Base-by-base conservation (phyloP, 2,888 invertebrate genomes). In the Alentia gelatinosa region DNA sequence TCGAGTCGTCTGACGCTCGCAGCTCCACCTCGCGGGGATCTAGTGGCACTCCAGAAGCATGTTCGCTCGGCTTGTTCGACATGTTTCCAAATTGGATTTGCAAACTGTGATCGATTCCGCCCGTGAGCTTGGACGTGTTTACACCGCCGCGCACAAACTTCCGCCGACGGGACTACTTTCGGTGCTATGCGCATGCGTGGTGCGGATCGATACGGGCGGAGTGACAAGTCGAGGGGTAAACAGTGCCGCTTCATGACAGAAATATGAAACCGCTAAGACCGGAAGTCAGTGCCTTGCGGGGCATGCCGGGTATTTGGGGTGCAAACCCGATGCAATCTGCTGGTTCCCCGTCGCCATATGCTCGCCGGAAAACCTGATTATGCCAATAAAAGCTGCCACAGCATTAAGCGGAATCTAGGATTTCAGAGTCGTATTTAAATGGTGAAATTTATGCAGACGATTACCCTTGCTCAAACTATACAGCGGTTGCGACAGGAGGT, bases 81-180 rank as follows among this genome's bases (percentile, higher is more conserved):
- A 83, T 83, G 83, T 83, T 83, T 86, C 86, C 86, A 86, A 86
- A 86, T 86, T 86, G 86, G 86, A 86, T 86, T 86, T 86, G 50
- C 47, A 47, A 86, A 86, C 33, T 50, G 19, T 42, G 47, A 86
- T 86, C 86, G 86, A 86, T 86, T 35, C 39, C 30, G 47, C 26
- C 30, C n/a, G 86, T 15, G 47, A 9, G 15, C 39, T 12, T 47
- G 86, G 86, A 47, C 26, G 42, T 86, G 50, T 86, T 86, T 86
- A 47, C 30, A 15, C 83, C 86, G 9, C 42, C 30, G 42, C 47
- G 47, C n/a, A 42, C 42, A 3, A 86, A 86, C 42, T 47, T 86
- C 47, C 86, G 42, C 7, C 0, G 86, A 26, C 30, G 30, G 86
- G 47, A 47, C 86, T 86, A 86, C 47, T 86, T 86, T 86, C 30